phyloP scores from a whole-genome alignment of 2,888 invertebrate genomes.

The Lysandra bellargus region DNA sequence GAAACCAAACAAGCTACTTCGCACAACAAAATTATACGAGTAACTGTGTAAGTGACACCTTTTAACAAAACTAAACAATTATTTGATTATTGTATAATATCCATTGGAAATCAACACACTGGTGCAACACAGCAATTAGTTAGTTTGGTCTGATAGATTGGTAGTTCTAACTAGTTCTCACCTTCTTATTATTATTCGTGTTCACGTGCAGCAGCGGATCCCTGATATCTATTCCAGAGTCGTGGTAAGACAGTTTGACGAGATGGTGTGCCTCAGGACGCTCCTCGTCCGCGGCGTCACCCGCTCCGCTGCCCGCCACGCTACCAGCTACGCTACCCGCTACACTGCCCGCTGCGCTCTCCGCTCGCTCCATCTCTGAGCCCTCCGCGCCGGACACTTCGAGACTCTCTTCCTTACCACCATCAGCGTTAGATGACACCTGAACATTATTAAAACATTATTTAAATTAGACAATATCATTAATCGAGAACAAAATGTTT shows the following conservation, averaged over 20 bases:
- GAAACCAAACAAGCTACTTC: too few relatives aligned
- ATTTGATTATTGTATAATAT: too few relatives aligned
- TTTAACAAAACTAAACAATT: too few relatives aligned
- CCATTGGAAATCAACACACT: too few relatives aligned
- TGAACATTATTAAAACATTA: constrained; percentile 39
- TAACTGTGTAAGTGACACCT: too few relatives aligned
- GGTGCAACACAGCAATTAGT: background rate
- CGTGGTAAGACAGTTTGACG: constrained; percentile 91
- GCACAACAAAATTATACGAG: too few relatives aligned
- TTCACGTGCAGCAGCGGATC: constrained; percentile 86
- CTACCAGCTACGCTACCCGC: constrained; percentile 46
- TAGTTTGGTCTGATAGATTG: background rate
- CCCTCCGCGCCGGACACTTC: constrained; percentile 53
- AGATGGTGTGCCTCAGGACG: constrained; percentile 79
- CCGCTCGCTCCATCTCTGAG: constrained; percentile 45
- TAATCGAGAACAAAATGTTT: too few relatives aligned
- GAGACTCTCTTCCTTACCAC: constrained; percentile 64
- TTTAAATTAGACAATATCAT: too few relatives aligned
- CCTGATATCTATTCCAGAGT: constrained; percentile 93
- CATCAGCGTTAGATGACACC: constrained; percentile 70
- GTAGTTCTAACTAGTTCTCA: too few relatives aligned
- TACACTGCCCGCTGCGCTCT: constrained; percentile 59
- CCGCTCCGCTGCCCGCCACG: constrained; percentile 58
- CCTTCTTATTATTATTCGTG: constrained; percentile 84
- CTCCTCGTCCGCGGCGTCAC: constrained; percentile 65